Conservation (phyloP, 1,140 invertebrate species). For the Zaprionus nigranus region DNA sequence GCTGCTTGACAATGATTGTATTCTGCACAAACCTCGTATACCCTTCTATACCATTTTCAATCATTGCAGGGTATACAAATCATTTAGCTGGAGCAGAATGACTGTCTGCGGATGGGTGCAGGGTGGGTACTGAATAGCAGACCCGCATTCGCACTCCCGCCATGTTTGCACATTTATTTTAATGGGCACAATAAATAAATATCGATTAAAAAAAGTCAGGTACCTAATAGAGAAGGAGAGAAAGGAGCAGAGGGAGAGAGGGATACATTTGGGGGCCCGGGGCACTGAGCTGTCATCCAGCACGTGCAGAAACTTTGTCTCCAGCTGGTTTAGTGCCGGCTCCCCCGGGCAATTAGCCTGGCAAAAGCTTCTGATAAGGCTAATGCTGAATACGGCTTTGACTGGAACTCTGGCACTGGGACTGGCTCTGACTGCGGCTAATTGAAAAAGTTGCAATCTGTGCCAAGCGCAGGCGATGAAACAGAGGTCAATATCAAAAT, state of each 20-base stretch:
- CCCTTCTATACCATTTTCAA: no score
- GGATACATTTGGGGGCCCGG: slow-evolving; percentile 50
- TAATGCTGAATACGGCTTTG: slow-evolving; percentile 45
- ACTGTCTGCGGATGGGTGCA: background rate
- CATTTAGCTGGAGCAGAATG: background rate
- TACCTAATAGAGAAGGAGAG: slow-evolving; percentile 23
- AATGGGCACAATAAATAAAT: slow-evolving; percentile 73
- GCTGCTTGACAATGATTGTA: no score
- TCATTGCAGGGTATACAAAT: background rate
- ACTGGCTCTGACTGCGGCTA: slow-evolving; percentile 40
- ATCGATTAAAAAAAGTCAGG: slow-evolving; percentile 63
- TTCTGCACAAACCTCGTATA: no score
- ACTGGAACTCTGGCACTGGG: background rate
- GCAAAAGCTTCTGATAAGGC: slow-evolving; percentile 56
- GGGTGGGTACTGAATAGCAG: background rate
- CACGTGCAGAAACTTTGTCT: slow-evolving; percentile 66
- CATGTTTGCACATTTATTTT: slow-evolving; percentile 43
- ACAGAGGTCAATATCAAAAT: background rate
- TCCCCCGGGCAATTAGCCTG: slow-evolving; percentile 57
- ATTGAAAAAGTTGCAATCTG: slow-evolving; percentile 76
- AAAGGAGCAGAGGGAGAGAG: slow-evolving; percentile 9
- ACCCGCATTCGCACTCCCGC: background rate
- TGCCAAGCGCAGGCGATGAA: slow-evolving; percentile 42
- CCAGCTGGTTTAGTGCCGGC: slow-evolving; percentile 24
- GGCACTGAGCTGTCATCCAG: slow-evolving; percentile 65